Percentiles rank a stretch among this genome's conserved stretches.
phyloP scores from a whole-genome alignment of 2,797 vertebrate genomes.

The Chelmon rostratus region DNA sequence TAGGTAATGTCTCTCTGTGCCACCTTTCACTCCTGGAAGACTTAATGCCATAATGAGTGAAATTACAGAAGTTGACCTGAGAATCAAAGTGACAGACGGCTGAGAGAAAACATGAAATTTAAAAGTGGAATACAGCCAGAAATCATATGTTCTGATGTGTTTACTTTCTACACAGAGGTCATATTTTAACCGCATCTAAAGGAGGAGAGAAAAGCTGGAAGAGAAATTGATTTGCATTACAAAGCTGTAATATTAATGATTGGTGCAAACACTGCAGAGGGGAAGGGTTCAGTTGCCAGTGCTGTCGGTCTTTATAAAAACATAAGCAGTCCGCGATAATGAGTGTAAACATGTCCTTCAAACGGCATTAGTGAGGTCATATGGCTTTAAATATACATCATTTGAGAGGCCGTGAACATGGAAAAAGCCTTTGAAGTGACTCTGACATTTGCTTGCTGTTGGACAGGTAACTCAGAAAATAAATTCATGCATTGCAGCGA shows the following conservation, averaged over 20 bases:
- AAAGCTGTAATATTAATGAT: background rate
- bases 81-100: slow-evolving; percentile 17
- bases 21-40: slow-evolving; percentile 37
- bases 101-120: background rate
- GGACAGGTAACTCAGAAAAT: too few relatives aligned
- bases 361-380: background rate
- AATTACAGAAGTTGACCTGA: slow-evolving; percentile 26
- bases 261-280: background rate
- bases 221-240: background rate
- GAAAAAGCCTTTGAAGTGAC: background rate
- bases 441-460: background rate
- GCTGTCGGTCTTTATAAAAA: background rate
- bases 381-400: background rate
- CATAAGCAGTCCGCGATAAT: background rate
- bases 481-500: background rate
- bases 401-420: background rate
- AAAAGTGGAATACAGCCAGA: background rate
- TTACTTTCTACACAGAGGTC: background rate
- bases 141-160: background rate
- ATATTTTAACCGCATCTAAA: background rate
- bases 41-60: slow-evolving; percentile 43
- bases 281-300: background rate
- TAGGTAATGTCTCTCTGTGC: slow-evolving; percentile 72
- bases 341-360: slow-evolving; percentile 1
- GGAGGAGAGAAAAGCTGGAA: background rate